Percentiles rank a stretch among this genome's conserved stretches.
Conservation (phyloP, 2,888 invertebrate genomes). For the Rhimphoctona megacephalus region DNA sequence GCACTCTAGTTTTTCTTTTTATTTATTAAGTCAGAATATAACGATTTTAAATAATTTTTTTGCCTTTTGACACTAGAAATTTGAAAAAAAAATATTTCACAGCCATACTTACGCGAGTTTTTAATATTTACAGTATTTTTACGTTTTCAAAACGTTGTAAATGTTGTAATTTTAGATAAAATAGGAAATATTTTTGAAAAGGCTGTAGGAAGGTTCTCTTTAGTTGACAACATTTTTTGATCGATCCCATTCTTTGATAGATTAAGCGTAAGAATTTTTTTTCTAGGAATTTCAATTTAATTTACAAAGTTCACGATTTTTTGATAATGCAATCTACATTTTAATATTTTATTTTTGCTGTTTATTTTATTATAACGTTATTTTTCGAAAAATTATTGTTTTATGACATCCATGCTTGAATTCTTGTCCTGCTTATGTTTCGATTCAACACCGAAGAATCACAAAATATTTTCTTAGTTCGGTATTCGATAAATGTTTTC, state of each 20-base stretch:
- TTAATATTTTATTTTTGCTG: background rate
- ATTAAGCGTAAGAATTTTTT: background rate
- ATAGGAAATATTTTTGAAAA: background rate
- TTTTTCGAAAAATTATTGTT: too few species aligned
- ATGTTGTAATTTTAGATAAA: background rate
- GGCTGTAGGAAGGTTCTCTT: background rate
- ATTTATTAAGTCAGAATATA: background rate
- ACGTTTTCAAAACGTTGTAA: background rate
- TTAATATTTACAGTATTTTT: background rate
- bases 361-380: background rate
- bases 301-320: background rate
- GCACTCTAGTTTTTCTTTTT: background rate
- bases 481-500: background rate
- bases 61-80: background rate
- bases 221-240: background rate
- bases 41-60: background rate
- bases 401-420: too few species aligned
- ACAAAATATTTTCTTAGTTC: background rate
- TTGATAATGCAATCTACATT: background rate
- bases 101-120: background rate
- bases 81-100: background rate
- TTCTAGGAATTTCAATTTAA: background rate
- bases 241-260: background rate
- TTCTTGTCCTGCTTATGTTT: background rate
- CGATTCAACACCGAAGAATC: background rate